Evolutionary conservation across 1,140 invertebrate genomes (phyloP), one percentile per base, ranked within the genome.

Genomic region (Sminthurinus signatus): DNA sequence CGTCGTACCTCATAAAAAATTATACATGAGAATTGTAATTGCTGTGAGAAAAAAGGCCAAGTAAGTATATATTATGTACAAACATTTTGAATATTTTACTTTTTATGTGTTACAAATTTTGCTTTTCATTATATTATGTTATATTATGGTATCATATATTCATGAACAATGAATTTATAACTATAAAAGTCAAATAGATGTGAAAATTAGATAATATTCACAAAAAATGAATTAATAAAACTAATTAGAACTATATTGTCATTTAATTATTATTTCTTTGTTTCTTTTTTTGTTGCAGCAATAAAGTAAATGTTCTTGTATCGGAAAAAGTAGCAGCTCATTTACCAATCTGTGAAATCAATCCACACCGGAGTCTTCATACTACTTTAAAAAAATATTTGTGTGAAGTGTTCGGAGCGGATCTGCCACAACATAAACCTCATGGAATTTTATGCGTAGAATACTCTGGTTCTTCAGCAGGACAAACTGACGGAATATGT

Each of bases 351-450:
- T 91, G 89, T 73, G 90, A 94, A 79, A 86, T 96, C 63, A 88
- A 93, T 78, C 90, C 90, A 27, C 82, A 83, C 50, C 85, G 87
- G 73, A 93, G 87, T 78, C 74, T 94, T 25, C 88, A 94, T 78
- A 89, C 88, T 0, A 91, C 89, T 43, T 75, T 96, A 32, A 85
- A 89, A 70, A 89, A 86, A 75, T 95, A 91, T 76, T 92, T 94
- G 88, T 86, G 89, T 57, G 84, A 85, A 77, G 78, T 79, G 67
- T 21, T 17, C 12, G 14, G 27, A 36, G 25, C 32, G 12, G 44
- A 42, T 14, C 23, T 19, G 21, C 86, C 89, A 2, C 83, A 85
- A 50, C 91, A 96, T 74, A 83, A 88, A 71, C 91, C 90, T 0
- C 85, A 91, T 73, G 92, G 91, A 1, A 74, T 91, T 5, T 75